These are phyloP conservation scores for Mimachlamys varia DNA, from an alignment of 2,888 invertebrate genomes.

Conservation along the genomic window DNA sequence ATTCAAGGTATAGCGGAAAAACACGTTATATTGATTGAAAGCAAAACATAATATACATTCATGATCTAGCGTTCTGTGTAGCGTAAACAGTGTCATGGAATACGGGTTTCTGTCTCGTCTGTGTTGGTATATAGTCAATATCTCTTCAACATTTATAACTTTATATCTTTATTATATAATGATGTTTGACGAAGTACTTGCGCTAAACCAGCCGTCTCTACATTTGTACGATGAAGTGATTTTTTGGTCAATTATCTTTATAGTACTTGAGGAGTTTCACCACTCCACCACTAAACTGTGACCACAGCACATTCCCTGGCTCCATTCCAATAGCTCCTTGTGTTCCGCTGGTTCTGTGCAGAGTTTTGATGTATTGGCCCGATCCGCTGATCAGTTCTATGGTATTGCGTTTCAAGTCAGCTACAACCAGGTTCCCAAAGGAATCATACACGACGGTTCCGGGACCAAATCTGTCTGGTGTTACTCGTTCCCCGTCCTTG, in stretches of 20 bases:
- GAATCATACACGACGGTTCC: neutral
- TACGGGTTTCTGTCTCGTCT: too few species aligned
- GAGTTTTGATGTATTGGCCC: neutral
- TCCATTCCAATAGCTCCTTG: neutral
- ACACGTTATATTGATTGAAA: too few species aligned
- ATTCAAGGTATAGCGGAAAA: too few species aligned
- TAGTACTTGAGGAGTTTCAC: neutral
- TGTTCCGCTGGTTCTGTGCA: neutral
- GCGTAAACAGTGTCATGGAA: too few species aligned
- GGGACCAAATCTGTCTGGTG: neutral
- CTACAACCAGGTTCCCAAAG: neutral
- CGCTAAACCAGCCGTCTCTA: too few species aligned
- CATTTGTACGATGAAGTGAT: too few species aligned
- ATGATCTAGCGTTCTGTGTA: too few species aligned
- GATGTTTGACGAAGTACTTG: too few species aligned
- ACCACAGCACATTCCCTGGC: neutral
- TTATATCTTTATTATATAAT: too few species aligned
- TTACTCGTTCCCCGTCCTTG: neutral
- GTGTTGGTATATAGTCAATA: too few species aligned
- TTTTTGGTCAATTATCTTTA: neutral
- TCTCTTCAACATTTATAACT: too few species aligned
- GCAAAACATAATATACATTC: too few species aligned
- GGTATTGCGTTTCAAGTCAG: neutral
- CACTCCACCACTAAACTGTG: neutral
- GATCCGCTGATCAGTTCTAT: neutral